phyloP scores from a whole-genome alignment of 2,113 vertebrate genomes.

The Sphyrna mokarran region DNA sequence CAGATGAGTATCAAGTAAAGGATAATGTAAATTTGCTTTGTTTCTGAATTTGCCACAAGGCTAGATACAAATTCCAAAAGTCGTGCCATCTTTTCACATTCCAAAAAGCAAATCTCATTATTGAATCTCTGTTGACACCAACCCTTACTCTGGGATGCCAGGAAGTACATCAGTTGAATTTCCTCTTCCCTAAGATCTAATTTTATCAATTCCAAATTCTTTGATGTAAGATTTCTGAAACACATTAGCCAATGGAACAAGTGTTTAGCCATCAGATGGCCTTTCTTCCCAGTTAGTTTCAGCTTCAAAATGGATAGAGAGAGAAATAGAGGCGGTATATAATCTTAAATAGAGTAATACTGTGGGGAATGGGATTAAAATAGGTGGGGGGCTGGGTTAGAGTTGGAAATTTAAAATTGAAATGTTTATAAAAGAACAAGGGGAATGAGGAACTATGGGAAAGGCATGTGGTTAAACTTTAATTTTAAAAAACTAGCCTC shows the following conservation, averaged over 20 bases:
- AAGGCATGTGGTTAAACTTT: neutral
- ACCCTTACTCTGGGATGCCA: neutral
- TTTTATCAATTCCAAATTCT: neutral
- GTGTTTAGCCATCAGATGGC: neutral
- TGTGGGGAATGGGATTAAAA: neutral
- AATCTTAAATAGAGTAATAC: neutral
- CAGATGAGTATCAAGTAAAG: neutral
- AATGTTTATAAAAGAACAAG: neutral
- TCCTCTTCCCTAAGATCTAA: neutral
- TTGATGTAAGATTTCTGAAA: neutral
- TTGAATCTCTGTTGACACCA: neutral
- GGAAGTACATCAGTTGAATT: neutral
- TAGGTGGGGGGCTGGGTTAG: neutral
- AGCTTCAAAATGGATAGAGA: neutral
- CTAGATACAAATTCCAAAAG: neutral
- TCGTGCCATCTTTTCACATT: neutral
- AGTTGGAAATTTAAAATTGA: neutral
- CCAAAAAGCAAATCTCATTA: neutral
- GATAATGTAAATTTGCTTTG: neutral
- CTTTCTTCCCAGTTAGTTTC: neutral
- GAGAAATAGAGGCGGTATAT: neutral
- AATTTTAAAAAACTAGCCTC: neutral
- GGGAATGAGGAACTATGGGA: neutral
- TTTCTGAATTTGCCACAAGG: neutral
- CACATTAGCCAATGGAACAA: neutral